Conservation (phyloP, 2,797 vertebrate genomes). For the Sebastes minor region DNA sequence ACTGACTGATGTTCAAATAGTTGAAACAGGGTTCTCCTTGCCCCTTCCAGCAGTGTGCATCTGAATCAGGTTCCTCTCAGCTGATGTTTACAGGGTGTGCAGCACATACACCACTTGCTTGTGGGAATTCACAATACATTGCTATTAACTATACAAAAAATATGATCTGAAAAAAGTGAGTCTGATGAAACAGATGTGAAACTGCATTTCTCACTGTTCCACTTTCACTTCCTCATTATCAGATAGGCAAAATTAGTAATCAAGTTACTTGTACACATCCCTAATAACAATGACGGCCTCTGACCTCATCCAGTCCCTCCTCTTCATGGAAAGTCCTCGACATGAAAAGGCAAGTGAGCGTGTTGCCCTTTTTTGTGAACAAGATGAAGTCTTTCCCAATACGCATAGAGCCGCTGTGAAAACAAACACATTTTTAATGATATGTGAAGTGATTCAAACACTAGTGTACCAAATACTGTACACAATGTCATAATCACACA, state of each 20-base stretch:
- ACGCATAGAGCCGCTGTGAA: slow-evolving; percentile 94
- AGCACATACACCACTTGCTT: not conserved
- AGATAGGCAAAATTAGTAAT: not conserved
- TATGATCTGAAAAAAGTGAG: not conserved
- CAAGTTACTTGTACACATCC: not conserved
- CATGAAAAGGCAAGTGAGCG: slow-evolving; percentile 94
- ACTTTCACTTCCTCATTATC: not conserved
- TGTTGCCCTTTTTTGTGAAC: slow-evolving; percentile 93
- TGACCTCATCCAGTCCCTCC: slow-evolving; percentile 97
- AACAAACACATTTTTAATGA: slow-evolving; percentile 19
- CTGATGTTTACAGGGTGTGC: not conserved
- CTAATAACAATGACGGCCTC: not conserved
- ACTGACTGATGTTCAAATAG: not conserved
- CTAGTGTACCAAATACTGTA: not conserved
- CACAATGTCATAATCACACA: not conserved
- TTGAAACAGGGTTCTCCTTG: not conserved
- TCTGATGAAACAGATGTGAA: not conserved
- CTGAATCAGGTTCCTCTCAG: not conserved
- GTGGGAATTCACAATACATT: not conserved
- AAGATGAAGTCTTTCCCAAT: slow-evolving; percentile 99
- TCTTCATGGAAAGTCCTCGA: slow-evolving; percentile 98
- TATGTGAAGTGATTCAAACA: not conserved
- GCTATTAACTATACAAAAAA: not conserved
- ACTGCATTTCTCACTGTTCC: not conserved
- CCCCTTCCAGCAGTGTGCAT: not conserved